Evolutionary conservation across 1,140 invertebrate species (phyloP), one percentile per base, ranked within the genome.

Genomic region (Drosophila pseudoananassae): DNA sequence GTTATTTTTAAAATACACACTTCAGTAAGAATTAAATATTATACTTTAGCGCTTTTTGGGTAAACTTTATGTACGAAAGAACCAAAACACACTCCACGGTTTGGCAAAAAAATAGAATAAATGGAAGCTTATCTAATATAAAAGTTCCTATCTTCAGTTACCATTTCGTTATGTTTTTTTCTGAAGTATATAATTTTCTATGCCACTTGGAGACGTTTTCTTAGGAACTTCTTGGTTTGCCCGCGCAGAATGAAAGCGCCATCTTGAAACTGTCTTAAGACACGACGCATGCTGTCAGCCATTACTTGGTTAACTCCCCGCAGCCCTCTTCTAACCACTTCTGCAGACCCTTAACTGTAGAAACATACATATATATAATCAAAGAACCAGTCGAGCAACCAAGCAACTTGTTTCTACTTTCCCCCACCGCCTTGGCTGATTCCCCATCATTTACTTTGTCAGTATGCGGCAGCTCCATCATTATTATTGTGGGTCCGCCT

Each of bases 371-470:
- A 51, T 40, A 58, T 68, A 64, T 81, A 84, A 83, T 84, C 75
- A 72, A 76, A 69, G 68, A 77, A 76, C 61, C 66, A 85, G 69
- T 60, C 55, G 70, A 49, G 51, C 64, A 78, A 49, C 45, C 56
- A 33, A 54, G 66, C 50, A 66, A 57, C 61, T 49, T 60, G 52
- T 25, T 51, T 51, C 43, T 61, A 50, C 53, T 59, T 25, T 43
- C 27, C 69, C 36, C 72, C 65, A 50, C 31, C 17, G 29, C 65
- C 50, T 64, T 60, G 66, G 61, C 65, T 89, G 74, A 83, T 89
- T 88, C 80, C 87, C 84, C 84, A 88, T 88, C 79, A 88, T 88
- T 88, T 89, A 68, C 76, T 88, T 88, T 90, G 87, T 90, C 87
- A 90, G 84, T 82, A 64, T 90, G 75, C 87, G 88, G 76, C 87